Base-by-base conservation (phyloP, 2,888 invertebrate species). In the Julus scanicus region DNA sequence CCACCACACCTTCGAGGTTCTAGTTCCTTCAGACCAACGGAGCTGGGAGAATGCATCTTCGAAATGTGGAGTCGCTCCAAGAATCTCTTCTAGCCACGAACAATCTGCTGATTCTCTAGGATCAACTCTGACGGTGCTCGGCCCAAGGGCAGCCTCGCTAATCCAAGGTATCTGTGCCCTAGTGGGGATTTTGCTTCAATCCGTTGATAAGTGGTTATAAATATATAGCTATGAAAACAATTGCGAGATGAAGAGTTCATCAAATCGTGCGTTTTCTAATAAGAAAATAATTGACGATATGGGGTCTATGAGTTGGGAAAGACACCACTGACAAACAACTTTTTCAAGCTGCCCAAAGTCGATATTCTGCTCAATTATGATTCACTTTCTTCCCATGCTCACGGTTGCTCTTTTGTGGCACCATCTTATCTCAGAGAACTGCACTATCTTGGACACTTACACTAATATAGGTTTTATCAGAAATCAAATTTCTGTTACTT, bases 1-100 rank as follows among this genome's bases (percentile, higher is more conserved):
- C 87, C 44, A 80, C 87, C 11, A 44, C 83, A n/a, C 71, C 87
- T 2, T 40, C 87, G 37, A 63, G 87, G 71, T 87, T 87, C 87
- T 87, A 49, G 57, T 53, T 80, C 80, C 80, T 29, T 37, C 37
- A 15, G 80, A 37, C 13, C 80, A 80, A 0, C 0, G 80, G 80
- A 11, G 80, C 29, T 37, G 80, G 71, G 29, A 71, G 71, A 20
- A 29, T 29, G 71, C 29, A 20, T 71, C 63, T 71, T 71, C 20
- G 11, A 11, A 29, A 29, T 0, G 71, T 71, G 71, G 71, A 71
- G 71, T 71, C 29, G 2, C 71, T 71, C n/a, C 80, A 80, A 80
- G 80, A 80, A 80, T 37, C 80, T 80, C 80, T 80, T 80, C 80
- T 80, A 80, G 80, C 80, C 37, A 37, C 80, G 13, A 80, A 80